Evolutionary conservation across 2,888 invertebrate species (phyloP).

Genomic region (Dusona sp.): DNA sequence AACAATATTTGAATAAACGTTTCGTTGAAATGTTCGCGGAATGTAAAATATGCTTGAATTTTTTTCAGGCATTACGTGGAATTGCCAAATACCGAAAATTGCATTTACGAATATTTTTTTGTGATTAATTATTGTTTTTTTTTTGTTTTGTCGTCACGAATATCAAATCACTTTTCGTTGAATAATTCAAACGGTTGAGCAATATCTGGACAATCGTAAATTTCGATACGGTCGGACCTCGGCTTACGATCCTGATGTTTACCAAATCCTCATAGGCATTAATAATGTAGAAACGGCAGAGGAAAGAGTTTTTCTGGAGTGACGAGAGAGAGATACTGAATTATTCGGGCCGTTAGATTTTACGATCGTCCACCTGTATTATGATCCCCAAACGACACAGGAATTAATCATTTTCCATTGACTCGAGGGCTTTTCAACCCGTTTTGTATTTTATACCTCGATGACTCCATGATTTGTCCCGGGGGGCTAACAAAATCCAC

Average conservation of each 20-base stretch:
- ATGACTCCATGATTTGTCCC: neutral
- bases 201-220: neutral
- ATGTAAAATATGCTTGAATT: no score
- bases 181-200: neutral
- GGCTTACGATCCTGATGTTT: conserved; percentile 9
- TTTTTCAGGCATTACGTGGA: no score
- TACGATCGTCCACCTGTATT: conserved; percentile 4
- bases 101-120: no score
- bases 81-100: no score
- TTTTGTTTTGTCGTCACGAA: no score
- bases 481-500: neutral
- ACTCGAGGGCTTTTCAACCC: neutral
- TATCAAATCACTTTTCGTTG: neutral
- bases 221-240: neutral
- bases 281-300: neutral
- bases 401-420: conserved; percentile 21
- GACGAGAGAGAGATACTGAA: conserved; percentile 6
- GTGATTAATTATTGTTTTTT: no score
- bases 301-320: neutral
- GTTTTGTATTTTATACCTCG: conserved; percentile 1
- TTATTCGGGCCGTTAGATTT: conserved; percentile 26
- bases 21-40: no score
- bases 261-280: neutral
- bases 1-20: no score
- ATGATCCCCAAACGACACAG: neutral